A percentile compares a stretch with the other conserved stretches of the same genome.
Evolutionary conservation across 2,113 vertebrate genomes (phyloP).

Genomic region (Aleadryas rufinucha): DNA sequence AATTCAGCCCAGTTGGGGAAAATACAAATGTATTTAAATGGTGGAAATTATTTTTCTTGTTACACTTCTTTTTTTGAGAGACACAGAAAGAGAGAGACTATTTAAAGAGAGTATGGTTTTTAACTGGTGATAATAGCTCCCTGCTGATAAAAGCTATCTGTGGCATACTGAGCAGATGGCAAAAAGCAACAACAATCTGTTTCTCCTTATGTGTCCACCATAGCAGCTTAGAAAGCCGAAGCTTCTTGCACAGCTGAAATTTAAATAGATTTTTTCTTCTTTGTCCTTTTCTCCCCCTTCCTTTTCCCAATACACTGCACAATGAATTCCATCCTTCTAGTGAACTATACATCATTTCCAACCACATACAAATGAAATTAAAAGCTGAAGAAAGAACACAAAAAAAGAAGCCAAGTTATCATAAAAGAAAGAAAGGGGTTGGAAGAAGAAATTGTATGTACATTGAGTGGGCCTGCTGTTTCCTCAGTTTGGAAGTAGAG

Average conservation of each 20-base stretch:
- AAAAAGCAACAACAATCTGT: neutral
- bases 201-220: neutral
- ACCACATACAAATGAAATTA: neutral
- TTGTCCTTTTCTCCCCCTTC: neutral
- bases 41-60: neutral
- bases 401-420: neutral
- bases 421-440: neutral
- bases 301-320: neutral
- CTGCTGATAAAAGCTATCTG: neutral
- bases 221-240: neutral
- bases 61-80: neutral
- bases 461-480: neutral
- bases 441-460: neutral
- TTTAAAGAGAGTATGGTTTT: neutral
- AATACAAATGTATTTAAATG: neutral
- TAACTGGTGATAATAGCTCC: slow-evolving; percentile 1
- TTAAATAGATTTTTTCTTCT: neutral
- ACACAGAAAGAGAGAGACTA: neutral
- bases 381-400: neutral
- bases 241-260: neutral
- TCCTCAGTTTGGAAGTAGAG: neutral
- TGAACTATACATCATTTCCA: neutral
- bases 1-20: neutral
- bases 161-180: neutral
- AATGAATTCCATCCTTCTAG: neutral